A percentile compares a stretch with the other conserved stretches of the same genome.
phyloP scores from a whole-genome alignment of 2,797 vertebrate genomes.

The Cichlasoma orientale region DNA sequence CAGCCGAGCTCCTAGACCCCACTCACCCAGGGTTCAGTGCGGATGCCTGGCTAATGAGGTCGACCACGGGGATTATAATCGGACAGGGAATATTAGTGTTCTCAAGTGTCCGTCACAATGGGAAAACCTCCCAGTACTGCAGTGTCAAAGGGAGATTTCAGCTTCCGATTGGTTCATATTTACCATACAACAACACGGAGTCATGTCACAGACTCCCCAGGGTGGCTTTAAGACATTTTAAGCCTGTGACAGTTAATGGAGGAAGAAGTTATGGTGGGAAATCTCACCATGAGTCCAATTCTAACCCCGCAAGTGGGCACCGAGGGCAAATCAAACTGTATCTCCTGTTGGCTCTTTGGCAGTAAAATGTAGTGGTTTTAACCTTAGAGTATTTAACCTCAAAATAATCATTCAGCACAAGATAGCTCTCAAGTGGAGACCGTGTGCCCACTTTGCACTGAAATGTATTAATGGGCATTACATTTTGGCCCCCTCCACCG shows the following conservation, averaged over 20 bases:
- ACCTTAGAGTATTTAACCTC: conserved; percentile 63
- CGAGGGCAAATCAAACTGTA: conserved; percentile 42
- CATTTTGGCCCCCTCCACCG: conserved; percentile 54
- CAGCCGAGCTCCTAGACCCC: conserved; percentile 77
- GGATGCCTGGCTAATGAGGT: conserved; percentile 85
- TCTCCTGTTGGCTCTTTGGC: conserved; percentile 62
- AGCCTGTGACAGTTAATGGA: conserved; percentile 65
- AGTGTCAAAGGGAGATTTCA: conserved; percentile 58
- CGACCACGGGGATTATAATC: conserved; percentile 82
- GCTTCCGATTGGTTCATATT: conserved; percentile 73
- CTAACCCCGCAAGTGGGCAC: conserved; percentile 46
- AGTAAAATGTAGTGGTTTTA: conserved; percentile 62
- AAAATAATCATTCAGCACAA: conserved; percentile 49
- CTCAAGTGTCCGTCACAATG: conserved; percentile 80
- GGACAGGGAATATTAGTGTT: conserved; percentile 81
- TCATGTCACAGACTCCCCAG: conserved; percentile 62
- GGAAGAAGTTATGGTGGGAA: conserved; percentile 77
- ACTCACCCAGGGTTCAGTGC: conserved; percentile 82
- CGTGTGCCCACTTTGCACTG: conserved; percentile 23
- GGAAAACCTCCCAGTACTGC: conserved; percentile 73
- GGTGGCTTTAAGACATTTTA: conserved; percentile 58
- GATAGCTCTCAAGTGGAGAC: conserved; percentile 40
- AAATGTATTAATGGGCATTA: conserved; percentile 63
- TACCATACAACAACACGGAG: conserved; percentile 70
- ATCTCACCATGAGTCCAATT: conserved; percentile 67